Percentiles rank a stretch among this genome's conserved stretches.
phyloP scores from a whole-genome alignment of 1,140 invertebrate genomes.

The Drosophila varians region DNA sequence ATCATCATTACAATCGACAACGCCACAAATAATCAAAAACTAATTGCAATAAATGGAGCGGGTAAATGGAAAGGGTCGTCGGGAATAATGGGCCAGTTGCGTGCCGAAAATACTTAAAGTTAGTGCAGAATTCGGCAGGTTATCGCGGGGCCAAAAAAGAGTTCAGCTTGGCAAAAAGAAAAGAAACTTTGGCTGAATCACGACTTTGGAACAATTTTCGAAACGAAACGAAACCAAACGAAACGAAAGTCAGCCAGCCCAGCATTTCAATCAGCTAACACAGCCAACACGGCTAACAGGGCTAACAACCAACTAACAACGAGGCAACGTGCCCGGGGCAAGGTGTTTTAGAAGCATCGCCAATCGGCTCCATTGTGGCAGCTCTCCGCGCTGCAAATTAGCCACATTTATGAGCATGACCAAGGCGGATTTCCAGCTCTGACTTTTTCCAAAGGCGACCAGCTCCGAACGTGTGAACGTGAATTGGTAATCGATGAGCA shows the following conservation, averaged over 20 bases:
- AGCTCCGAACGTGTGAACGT: conserved; percentile 68
- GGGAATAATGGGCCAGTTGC: conserved; percentile 61
- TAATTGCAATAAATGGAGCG: conserved; percentile 50
- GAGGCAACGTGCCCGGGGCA: conserved; percentile 62
- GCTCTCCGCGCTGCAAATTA: conserved; percentile 56
- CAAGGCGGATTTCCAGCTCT: conserved; percentile 54
- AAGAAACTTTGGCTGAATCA: conserved; percentile 69
- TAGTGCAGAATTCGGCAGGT: conserved; percentile 49
- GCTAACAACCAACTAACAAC: conserved; percentile 35
- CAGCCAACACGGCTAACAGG: background rate
- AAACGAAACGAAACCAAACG: conserved; percentile 28
- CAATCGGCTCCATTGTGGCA: conserved; percentile 20
- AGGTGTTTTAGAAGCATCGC: conserved; percentile 54
- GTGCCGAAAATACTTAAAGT: conserved; percentile 63
- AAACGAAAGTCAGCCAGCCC: conserved; percentile 28
- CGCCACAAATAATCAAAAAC: conserved; percentile 41
- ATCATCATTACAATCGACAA: conserved; percentile 5
- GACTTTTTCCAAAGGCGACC: conserved; percentile 13
- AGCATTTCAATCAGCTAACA: conserved; percentile 69
- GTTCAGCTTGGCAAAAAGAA: conserved; percentile 15
- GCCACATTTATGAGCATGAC: conserved; percentile 75
- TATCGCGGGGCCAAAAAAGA: conserved; percentile 21
- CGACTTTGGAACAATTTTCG: conserved; percentile 71
- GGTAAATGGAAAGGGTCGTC: conserved; percentile 31
- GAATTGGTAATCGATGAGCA: conserved; percentile 76